These are phyloP conservation scores for Aurelia sp. DNA, from an alignment of 30 jellyfish, hydroid and myxozoan genomes.

Conservation along the genomic window DNA sequence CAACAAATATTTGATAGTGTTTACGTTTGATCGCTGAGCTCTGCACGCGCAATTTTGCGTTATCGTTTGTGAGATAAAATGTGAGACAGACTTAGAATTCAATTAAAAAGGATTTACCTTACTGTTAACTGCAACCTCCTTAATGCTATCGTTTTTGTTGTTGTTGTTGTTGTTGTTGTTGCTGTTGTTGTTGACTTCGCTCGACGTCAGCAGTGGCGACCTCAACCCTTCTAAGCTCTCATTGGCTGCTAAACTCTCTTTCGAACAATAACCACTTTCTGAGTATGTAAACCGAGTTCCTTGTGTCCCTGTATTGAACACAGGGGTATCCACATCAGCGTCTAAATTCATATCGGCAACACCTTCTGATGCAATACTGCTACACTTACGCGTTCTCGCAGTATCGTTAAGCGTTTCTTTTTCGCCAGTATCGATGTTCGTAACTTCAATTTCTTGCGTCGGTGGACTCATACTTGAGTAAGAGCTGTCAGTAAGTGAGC, in stretches of 20 bases:
- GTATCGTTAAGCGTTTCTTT: neutral
- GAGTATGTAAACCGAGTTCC: constrained; percentile 20
- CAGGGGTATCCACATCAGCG: constrained; percentile 39
- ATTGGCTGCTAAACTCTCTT: constrained; percentile 61
- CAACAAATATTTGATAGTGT: too few species aligned
- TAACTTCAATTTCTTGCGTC: constrained; percentile 15
- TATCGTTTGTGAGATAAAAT: too few species aligned
- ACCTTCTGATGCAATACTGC: constrained; percentile 55
- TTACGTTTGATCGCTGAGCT: too few species aligned
- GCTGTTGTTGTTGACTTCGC: constrained; percentile 23
- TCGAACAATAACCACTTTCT: constrained; percentile 74
- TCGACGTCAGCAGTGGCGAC: constrained; percentile 22
- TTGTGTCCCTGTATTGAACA: constrained; percentile 29
- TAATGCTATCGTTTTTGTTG: neutral
- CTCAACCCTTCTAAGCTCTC: constrained; percentile 51
- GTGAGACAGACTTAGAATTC: too few species aligned
- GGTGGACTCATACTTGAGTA: neutral
- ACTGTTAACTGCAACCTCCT: neutral
- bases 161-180: neutral
- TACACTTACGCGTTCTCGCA: constrained; percentile 19
- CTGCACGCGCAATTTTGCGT: too few species aligned
- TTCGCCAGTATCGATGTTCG: constrained; percentile 60
- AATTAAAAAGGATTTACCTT: too few species aligned
- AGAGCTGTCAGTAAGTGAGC: neutral
- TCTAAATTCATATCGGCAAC: constrained; percentile 45